These are phyloP conservation scores for Eublepharis macularius DNA, from an alignment of 2,113 vertebrate species.

Conservation along the genomic window DNA sequence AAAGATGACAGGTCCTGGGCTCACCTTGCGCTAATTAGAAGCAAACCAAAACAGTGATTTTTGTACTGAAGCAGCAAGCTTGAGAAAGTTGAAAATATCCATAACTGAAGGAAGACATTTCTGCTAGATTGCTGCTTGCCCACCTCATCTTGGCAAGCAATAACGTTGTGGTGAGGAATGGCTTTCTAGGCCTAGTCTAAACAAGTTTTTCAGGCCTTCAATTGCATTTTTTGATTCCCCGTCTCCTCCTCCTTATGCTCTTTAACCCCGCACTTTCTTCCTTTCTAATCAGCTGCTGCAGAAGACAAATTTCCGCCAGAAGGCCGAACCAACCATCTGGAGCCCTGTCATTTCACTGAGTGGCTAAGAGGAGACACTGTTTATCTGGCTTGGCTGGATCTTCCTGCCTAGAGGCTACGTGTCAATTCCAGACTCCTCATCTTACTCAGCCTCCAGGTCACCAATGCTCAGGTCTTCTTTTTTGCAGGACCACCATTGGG, in stretches of 20 bases:
- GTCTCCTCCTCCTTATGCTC: not conserved
- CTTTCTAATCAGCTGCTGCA: slow-evolving; percentile 15
- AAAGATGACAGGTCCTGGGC: too few relatives aligned
- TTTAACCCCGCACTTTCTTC: slow-evolving; percentile 2
- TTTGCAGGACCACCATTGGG: not conserved
- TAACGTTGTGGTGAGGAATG: not conserved
- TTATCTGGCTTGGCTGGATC: slow-evolving; percentile 32
- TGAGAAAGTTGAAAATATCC: too few relatives aligned
- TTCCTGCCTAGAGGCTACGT: slow-evolving; percentile 14
- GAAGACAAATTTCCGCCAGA: slow-evolving; percentile 27
- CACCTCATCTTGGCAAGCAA: not conserved
- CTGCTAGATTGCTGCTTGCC: not conserved
- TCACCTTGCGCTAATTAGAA: too few relatives aligned
- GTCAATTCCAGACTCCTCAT: slow-evolving; percentile 16
- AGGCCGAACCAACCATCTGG: slow-evolving; percentile 23
- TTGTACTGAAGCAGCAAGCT: too few relatives aligned
- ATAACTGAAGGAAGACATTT: not conserved
- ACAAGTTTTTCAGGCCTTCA: not conserved
- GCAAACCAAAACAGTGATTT: too few relatives aligned
- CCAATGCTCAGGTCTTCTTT: not conserved
- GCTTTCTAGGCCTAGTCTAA: not conserved
- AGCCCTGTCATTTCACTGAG: slow-evolving; percentile 22
- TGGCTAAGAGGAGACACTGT: slow-evolving; percentile 11
- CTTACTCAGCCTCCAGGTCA: not conserved
- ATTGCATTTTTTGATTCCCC: not conserved